Evolutionary conservation across 2,888 invertebrate species (phyloP), one percentile per base, ranked within the genome.

Genomic region (Nasonia oneida): DNA sequence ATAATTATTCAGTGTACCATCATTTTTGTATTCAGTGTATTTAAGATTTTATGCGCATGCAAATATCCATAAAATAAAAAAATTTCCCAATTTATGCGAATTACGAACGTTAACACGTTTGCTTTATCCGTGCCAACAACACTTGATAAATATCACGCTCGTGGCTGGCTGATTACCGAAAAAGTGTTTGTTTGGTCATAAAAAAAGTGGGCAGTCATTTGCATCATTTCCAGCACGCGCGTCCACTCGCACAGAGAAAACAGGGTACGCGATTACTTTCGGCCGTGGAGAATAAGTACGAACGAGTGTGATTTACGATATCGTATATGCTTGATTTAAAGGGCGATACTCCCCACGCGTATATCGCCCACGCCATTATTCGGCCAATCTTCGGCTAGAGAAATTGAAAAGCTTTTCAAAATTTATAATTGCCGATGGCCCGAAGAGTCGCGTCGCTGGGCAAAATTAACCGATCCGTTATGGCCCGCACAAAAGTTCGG

Each of bases 381-480:
- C 39, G 64, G 61, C 14, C 37, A 15, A 18, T n/a, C 39, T 42
- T 83, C 47, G 50, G 23, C 50, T 50, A 64, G 71, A 42, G 71
- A 81, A 81, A 85, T 81, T 71, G 47, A 81, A 77, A 85, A 77
- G 85, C 81, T 81, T 81, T 81, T 64, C 47, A 61, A 61, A 81
- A 81, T 77, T 77, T 77, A 85, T 85, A 85, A 85, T 85, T 81
- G 71, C 61, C 77, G 70, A 81, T 76, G 14, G 12, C 4, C 33
- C 53, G 1, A 67, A 42, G n/a, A 50, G 67, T 50, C 23, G 73
- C 3, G 39, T n/a, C 23, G 47, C 23, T 23, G 71, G 23, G 39
- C 33, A 57, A 77, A 85, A 85, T 81, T 73, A 81, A 81, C 61
- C 64, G 71, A 85, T 71, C 39, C 77, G 76, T 84, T 81, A 50